Evolutionary conservation across 2,797 vertebrate species (phyloP).

Genomic region (Gila robusta): DNA sequence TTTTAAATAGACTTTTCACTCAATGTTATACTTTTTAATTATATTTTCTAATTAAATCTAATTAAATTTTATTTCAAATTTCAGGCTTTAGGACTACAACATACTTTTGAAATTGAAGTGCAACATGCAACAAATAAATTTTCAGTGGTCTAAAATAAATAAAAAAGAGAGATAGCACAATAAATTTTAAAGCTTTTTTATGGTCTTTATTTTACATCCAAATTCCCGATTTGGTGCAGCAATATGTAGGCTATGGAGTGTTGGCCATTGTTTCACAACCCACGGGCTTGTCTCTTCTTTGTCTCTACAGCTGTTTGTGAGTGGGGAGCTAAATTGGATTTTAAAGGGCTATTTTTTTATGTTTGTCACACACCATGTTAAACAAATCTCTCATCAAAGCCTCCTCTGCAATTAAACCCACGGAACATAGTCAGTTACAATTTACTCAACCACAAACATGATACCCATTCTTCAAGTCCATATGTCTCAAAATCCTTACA

Average conservation of each 20-base stretch:
- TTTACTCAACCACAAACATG: conserved; percentile 37
- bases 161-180: not conserved
- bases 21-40: not conserved
- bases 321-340: conserved; percentile 51
- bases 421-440: conserved; percentile 18
- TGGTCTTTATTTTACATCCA: not conserved
- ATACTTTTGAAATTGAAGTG: not conserved
- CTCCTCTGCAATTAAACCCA: conserved; percentile 48
- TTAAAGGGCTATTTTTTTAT: conserved; percentile 37
- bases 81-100: not conserved
- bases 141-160: not conserved
- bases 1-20: not conserved
- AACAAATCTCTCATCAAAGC: conserved; percentile 53
- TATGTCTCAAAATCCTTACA: not conserved
- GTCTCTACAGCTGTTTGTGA: conserved; percentile 42
- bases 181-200: not conserved
- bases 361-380: conserved; percentile 50
- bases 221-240: not conserved
- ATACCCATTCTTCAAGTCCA: not conserved
- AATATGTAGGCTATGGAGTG: conserved; percentile 11
- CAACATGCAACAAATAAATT: not conserved
- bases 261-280: conserved; percentile 38
- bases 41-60: not conserved
- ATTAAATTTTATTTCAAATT: not conserved
- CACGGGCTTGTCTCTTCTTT: conserved; percentile 34